phyloP scores from a whole-genome alignment of 1,140 invertebrate genomes.

The Bombus huntii region DNA sequence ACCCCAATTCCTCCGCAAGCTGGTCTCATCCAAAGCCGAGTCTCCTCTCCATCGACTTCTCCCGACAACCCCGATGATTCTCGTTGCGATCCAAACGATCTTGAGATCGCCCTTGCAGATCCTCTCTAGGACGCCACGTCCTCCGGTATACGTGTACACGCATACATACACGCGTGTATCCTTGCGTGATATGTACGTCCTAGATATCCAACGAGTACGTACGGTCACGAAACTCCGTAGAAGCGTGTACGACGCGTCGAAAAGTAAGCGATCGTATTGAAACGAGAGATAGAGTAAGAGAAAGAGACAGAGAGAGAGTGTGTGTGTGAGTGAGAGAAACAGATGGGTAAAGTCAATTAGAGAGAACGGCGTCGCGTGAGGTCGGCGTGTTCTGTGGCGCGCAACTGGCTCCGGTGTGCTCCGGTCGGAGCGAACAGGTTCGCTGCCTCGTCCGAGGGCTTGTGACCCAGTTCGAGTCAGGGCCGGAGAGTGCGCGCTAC shows the following conservation, averaged over 20 bases:
- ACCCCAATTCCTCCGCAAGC: neutral
- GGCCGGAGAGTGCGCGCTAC: constrained; percentile 74
- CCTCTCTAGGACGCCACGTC: neutral
- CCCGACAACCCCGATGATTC: neutral
- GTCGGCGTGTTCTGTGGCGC: constrained; percentile 44
- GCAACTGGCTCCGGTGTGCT: constrained; percentile 53
- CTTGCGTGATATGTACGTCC: too few species aligned
- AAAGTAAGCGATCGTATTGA: too few species aligned
- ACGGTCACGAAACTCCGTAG: neutral
- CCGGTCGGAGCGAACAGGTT: constrained; percentile 41
- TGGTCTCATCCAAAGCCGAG: neutral
- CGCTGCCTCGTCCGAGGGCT: constrained; percentile 53
- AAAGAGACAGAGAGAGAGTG: neutral
- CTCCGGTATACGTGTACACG: neutral
- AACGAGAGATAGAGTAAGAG: neutral
- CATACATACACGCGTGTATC: neutral
- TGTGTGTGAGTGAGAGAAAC: neutral
- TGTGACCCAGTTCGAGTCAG: constrained; percentile 63
- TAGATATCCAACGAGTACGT: neutral
- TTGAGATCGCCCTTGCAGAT: neutral
- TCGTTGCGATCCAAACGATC: neutral
- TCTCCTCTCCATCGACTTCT: neutral
- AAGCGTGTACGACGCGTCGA: too few species aligned
- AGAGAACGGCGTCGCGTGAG: neutral
- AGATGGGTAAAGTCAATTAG: neutral